These are phyloP conservation scores for Morpho deidamia DNA, from an alignment of 2,888 invertebrate genomes.

Conservation along the genomic window DNA sequence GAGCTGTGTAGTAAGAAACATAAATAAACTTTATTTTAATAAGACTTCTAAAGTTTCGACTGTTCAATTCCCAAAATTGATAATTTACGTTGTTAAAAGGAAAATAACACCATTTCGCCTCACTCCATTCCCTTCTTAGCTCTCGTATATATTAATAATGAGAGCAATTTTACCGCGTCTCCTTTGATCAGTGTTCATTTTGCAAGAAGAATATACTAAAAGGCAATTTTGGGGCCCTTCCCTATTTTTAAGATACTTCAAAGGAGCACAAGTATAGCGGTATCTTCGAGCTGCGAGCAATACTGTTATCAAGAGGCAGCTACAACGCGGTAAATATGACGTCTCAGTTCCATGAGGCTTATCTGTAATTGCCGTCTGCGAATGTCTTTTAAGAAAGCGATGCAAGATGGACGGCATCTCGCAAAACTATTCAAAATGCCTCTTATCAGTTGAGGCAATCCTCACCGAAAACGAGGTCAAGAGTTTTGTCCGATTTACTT, in stretches of 20 bases:
- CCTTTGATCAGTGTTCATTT: slow-evolving; percentile 29
- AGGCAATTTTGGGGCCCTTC: slow-evolving; percentile 26
- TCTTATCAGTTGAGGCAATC: slow-evolving; percentile 51
- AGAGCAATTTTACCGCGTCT: slow-evolving; percentile 21
- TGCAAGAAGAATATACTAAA: slow-evolving; percentile 26
- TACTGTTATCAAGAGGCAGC: slow-evolving; percentile 46
- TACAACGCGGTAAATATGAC: slow-evolving; percentile 67
- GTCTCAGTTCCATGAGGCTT: slow-evolving; percentile 67
- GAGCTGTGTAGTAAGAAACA: too few species aligned
- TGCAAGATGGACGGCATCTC: slow-evolving; percentile 66
- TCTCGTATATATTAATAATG: slow-evolving; percentile 18
- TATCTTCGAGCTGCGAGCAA: slow-evolving; percentile 23
- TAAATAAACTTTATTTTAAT: too few species aligned
- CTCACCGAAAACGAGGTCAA: slow-evolving; percentile 60
- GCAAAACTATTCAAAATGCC: slow-evolving; percentile 58
- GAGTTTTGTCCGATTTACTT: slow-evolving; percentile 28
- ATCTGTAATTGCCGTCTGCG: slow-evolving; percentile 76
- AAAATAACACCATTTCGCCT: slow-evolving; percentile 12
- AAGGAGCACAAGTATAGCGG: slow-evolving; percentile 25
- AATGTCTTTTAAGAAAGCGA: slow-evolving; percentile 73
- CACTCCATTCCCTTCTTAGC: slow-evolving; percentile 2
- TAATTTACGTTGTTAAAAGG: background rate
- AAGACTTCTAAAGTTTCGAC: too few species aligned
- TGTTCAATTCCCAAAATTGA: background rate
- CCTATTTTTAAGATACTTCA: slow-evolving; percentile 29